These are phyloP conservation scores for Caenorhabditis panamensis DNA, from an alignment of 2,888 invertebrate genomes.

Conservation along the genomic window DNA sequence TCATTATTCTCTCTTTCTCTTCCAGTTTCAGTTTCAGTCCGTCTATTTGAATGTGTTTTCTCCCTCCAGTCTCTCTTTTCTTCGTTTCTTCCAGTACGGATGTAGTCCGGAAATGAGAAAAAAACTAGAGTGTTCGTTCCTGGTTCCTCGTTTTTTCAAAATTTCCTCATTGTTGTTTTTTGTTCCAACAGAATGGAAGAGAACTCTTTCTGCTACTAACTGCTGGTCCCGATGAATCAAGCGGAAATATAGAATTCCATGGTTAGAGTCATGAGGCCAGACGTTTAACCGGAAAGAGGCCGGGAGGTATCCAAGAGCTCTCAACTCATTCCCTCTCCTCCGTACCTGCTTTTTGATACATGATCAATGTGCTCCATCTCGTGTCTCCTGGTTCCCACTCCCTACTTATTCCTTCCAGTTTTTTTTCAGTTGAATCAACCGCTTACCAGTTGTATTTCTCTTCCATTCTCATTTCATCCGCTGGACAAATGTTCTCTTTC, in stretches of 20 bases:
- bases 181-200: not conserved
- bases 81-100: not conserved
- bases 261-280: conserved; percentile 38
- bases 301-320: conserved; percentile 29
- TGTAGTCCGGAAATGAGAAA: conserved; percentile 7
- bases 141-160: not conserved
- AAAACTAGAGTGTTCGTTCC: not conserved
- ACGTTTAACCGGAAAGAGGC: conserved; percentile 39
- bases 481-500: too few species aligned
- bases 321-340: conserved; percentile 7
- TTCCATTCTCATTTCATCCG: too few species aligned
- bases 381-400: conserved; percentile 1
- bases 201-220: not conserved
- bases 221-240: conserved; percentile 9
- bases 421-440: not conserved
- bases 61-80: not conserved
- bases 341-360: conserved; percentile 14
- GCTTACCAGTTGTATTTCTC: too few species aligned
- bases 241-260: conserved; percentile 43
- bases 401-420: not conserved
- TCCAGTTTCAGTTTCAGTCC: not conserved
- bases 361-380: conserved; percentile 29
- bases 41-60: not conserved
- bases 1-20: not conserved
- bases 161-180: not conserved